These are phyloP conservation scores for Aphyosemion australe DNA, from an alignment of 2,113 vertebrate species.

Conservation along the genomic window DNA sequence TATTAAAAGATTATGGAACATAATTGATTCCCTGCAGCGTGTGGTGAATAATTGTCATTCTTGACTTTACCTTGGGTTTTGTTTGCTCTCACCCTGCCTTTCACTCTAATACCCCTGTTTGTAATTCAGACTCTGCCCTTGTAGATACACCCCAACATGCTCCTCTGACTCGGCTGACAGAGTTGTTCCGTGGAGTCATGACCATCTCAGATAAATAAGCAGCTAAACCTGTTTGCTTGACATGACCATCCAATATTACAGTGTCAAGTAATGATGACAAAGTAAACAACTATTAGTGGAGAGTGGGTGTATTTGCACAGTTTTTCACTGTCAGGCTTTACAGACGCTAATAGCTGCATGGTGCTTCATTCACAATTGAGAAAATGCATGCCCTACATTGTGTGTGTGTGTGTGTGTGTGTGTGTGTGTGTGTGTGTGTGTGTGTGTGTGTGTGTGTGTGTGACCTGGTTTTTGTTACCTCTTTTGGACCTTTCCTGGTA, in stretches of 20 bases:
- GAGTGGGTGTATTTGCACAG: conserved; percentile 25
- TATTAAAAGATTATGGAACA: conserved; percentile 79
- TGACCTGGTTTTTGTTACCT: not conserved
- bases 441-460: conserved; percentile 3
- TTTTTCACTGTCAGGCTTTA: conserved; percentile 19
- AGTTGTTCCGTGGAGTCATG: conserved; percentile 50
- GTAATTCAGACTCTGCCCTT: conserved; percentile 39
- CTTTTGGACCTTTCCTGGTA: too few species aligned
- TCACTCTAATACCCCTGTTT: conserved; percentile 43
- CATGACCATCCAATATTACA: conserved; percentile 42
- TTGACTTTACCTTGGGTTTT: conserved; percentile 49
- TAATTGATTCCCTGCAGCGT: conserved; percentile 77
- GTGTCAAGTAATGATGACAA: conserved; percentile 48
- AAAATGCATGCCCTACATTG: conserved; percentile 1
- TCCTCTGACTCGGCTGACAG: conserved; percentile 49
- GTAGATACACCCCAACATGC: conserved; percentile 47
- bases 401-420: not conserved
- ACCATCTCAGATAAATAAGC: conserved; percentile 52
- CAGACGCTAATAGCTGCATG: conserved; percentile 17
- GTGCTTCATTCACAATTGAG: conserved; percentile 24
- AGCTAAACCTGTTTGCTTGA: conserved; percentile 53
- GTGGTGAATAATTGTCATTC: conserved; percentile 40
- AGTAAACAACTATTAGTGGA: conserved; percentile 34
- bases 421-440: not conserved
- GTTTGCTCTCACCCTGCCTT: conserved; percentile 32